These are phyloP conservation scores for Macaca fascicularis DNA, from an alignment of 2,113 vertebrate species.

Conservation along the genomic window T2T-MFA8v1.1 NC_088379.1:32878001-32878500, in stretches of 20 bases:
- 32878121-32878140: neutral
- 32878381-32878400: neutral
- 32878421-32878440: neutral
- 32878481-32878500: neutral
- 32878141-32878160: too few species aligned
- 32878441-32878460: neutral
- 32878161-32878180: neutral
- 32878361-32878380: neutral
- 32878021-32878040: neutral
- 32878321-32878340: neutral
- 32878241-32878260: neutral
- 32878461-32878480: neutral
- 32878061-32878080: neutral
- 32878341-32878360: neutral
- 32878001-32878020: neutral
- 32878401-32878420: neutral
- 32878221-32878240: neutral
- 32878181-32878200: accelerated
- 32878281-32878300: neutral
- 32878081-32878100: neutral
- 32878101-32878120: neutral
- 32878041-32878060: neutral
- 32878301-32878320: neutral
- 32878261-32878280: neutral
- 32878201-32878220: neutral